Base-by-base conservation (phyloP, 2,888 invertebrate genomes). In the Drosophila helvetica region DNA sequence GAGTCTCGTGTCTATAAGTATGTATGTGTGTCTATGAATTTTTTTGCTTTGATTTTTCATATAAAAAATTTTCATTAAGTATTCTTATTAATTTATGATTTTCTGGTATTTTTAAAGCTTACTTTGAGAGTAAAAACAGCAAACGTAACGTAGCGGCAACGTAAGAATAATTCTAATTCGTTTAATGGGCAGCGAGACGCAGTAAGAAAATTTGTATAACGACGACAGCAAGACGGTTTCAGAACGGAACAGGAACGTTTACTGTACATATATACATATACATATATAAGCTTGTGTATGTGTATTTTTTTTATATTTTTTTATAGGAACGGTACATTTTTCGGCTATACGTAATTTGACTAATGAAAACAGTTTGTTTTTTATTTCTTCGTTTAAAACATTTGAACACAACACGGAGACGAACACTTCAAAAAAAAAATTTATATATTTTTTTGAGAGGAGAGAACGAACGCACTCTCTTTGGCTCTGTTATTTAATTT, bases 381-480 rank as follows among this genome's bases (percentile, higher is more conserved):
- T 38, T 38, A 10, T 33, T 33, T 33, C 7, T 38, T 38, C 38
- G 38, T 38, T 38, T 38, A n/a, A 38, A 42, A 48, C 42, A n/a
- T 51, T 55, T 72, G 70, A 71, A 71, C 70, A 71, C 70, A 71
- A 73, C 70, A 54, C 70, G 73, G 69, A 48, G 47, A 45, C 9
- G 45, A 27, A 17, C 55, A 56, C 56, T 25, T 27, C 17, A 43
- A 43, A 43, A 12, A 43, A 18, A 45, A 30, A 62, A 22, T 4
- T 22, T 5, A 5, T 22, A n/a, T 22, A 5, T 22, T 45, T 59
- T 38, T 38, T n/a, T 7, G n/a, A 53, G 58, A 78, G 60, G 55
- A 75, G 58, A 79, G 71, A 78, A 52, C 62, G 80, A 77, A 75
- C 75, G 81, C 65, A 68, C 27, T 52, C 46, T 48, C 55, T 65